phyloP scores from a whole-genome alignment of 2,797 vertebrate genomes.

The Prionace glauca region DNA sequence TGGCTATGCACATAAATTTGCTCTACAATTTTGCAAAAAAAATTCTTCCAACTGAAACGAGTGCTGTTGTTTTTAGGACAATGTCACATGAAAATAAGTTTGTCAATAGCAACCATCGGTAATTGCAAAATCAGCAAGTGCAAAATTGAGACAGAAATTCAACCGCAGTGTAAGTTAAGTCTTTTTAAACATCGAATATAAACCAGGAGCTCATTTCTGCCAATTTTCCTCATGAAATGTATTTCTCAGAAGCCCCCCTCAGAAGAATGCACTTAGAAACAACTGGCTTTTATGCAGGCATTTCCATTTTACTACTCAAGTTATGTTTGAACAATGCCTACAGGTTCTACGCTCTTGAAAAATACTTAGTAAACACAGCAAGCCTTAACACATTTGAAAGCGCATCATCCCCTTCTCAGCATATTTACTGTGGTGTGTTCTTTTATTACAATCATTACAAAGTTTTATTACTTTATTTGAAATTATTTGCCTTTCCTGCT shows the following conservation, averaged over 20 bases:
- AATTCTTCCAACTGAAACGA: background rate
- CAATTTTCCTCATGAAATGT: background rate
- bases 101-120: background rate
- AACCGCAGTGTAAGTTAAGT: background rate
- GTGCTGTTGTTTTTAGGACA: background rate
- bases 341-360: background rate
- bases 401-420: background rate
- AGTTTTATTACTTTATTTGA: slow-evolving; percentile 33
- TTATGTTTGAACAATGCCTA: slow-evolving; percentile 23
- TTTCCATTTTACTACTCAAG: slow-evolving; percentile 12
- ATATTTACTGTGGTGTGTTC: slow-evolving; percentile 6
- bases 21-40: background rate
- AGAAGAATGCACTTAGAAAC: slow-evolving; percentile 25
- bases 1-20: no score
- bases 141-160: background rate
- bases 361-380: slow-evolving; percentile 35
- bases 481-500: slow-evolving; percentile 42
- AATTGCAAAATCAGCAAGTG: background rate
- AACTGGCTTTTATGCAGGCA: slow-evolving; percentile 10
- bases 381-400: slow-evolving; percentile 16
- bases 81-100: slow-evolving; percentile 6
- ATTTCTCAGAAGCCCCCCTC: background rate
- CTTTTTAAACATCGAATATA: background rate
- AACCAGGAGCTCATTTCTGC: background rate
- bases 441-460: background rate